Evolutionary conservation across 2,888 invertebrate species (phyloP).

Genomic region (Metellina segmentata): DNA sequence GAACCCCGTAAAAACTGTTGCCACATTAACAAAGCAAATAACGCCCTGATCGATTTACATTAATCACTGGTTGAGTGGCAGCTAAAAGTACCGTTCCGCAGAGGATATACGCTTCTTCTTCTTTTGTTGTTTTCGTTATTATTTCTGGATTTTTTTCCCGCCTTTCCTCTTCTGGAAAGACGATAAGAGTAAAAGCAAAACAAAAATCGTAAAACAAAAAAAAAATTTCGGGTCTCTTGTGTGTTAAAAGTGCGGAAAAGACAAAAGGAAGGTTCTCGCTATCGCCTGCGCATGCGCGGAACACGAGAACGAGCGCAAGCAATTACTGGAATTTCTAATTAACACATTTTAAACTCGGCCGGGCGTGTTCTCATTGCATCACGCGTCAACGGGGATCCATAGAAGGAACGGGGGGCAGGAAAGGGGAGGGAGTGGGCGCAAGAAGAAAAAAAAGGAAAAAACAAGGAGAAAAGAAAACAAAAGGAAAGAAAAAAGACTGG

Average conservation of each 20-base stretch:
- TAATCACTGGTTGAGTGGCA: constrained; percentile 76
- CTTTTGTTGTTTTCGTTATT: constrained; percentile 54
- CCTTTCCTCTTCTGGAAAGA: constrained; percentile 28
- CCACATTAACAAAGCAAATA: constrained; percentile 77
- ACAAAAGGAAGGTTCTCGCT: constrained; percentile 52
- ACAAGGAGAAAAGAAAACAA: constrained; percentile 2
- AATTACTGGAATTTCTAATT: constrained; percentile 77
- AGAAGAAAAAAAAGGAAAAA: constrained; percentile 11
- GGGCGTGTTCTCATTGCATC: constrained; percentile 70
- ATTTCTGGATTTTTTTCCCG: constrained; percentile 7
- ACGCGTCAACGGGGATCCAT: constrained; percentile 65
- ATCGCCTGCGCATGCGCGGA: constrained; percentile 48
- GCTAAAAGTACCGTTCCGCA: constrained; percentile 65
- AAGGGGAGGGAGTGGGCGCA: constrained; percentile 8
- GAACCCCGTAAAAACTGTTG: constrained; percentile 70
- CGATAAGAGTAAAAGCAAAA: constrained; percentile 68
- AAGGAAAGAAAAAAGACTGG: not conserved
- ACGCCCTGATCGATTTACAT: constrained; percentile 74
- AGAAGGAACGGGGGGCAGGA: constrained; percentile 26
- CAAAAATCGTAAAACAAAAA: not conserved
- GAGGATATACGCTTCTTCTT: constrained; percentile 23
- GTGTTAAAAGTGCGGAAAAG: constrained; percentile 65
- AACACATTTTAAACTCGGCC: constrained; percentile 75
- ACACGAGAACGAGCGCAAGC: constrained; percentile 58
- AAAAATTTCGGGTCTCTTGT: constrained; percentile 67